Percentiles rank a stretch among this genome's conserved stretches.
phyloP scores from a whole-genome alignment of 1,140 invertebrate species.

The Cardiocondyla obscurior region DNA sequence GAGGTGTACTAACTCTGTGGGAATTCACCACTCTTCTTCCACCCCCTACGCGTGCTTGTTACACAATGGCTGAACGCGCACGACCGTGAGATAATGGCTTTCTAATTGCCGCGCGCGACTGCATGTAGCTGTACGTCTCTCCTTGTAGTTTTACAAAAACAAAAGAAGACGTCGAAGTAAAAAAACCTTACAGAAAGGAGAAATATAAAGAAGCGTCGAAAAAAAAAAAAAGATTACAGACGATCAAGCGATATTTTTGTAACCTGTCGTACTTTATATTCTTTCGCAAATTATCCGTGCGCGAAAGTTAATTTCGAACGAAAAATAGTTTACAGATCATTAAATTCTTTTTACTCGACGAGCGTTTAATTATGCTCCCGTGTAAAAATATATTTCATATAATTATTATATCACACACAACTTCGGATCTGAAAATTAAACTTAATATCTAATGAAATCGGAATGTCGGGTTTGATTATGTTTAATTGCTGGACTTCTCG shows the following conservation, averaged over 20 bases:
- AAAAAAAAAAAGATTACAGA: not conserved
- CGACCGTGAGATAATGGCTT: conserved; percentile 71
- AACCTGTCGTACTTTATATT: not conserved
- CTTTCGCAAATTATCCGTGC: not conserved
- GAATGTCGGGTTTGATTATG: not conserved
- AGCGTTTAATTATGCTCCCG: not conserved
- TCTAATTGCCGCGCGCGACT: conserved; percentile 70
- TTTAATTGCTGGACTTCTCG: too few relatives aligned
- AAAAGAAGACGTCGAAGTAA: not conserved
- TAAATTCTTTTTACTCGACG: not conserved
- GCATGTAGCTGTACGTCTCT: not conserved
- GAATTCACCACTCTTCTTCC: conserved; percentile 48
- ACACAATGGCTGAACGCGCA: not conserved
- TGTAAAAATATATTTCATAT: not conserved
- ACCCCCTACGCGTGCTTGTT: conserved; percentile 21
- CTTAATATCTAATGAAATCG: conserved; percentile 61
- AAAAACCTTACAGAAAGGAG: not conserved
- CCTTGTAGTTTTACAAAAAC: conserved; percentile 9
- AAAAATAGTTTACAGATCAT: not conserved
- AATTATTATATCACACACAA: conserved; percentile 4
- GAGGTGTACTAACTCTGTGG: conserved; percentile 57
- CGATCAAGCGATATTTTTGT: not conserved
- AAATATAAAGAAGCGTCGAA: not conserved
- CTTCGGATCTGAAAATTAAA: conserved; percentile 8
- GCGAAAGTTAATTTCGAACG: not conserved